Percentiles rank a stretch among this genome's conserved stretches.
Conservation (phyloP, 37 sponge, comb jelly and placozoan genomes). For the Chondrilla cf. caribensis region DNA sequence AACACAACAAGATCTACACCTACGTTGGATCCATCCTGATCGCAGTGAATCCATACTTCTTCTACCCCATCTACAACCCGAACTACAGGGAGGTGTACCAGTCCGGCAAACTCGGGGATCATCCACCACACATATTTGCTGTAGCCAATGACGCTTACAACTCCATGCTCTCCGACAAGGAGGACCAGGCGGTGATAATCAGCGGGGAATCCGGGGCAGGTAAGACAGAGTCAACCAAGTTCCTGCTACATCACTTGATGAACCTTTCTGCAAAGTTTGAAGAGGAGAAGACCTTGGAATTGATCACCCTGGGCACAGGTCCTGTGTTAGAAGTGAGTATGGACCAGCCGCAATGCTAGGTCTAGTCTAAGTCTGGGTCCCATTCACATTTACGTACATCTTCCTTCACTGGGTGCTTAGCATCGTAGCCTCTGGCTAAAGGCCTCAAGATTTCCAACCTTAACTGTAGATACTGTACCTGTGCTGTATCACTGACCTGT, state of each 20-base stretch:
- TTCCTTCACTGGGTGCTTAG: background rate
- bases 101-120: conserved; percentile 49
- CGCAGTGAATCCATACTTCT: conserved; percentile 88
- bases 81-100: conserved; percentile 78
- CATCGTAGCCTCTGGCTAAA: background rate
- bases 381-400: background rate
- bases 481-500: background rate
- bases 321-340: conserved; percentile 86
- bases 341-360: too few relatives aligned
- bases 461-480: too few relatives aligned
- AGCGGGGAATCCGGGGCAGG: conserved; percentile 96
- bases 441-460: background rate
- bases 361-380: conserved; percentile 16
- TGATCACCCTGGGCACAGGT: conserved; percentile 83
- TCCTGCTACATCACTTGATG: conserved; percentile 83
- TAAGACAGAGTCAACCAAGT: conserved; percentile 92
- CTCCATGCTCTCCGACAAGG: conserved; percentile 65
- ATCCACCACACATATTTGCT: conserved; percentile 92
- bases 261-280: conserved; percentile 78
- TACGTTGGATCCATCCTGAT: conserved; percentile 93
- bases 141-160: conserved; percentile 82
- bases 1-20: conserved; percentile 86
- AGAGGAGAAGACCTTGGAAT: conserved; percentile 59
- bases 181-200: conserved; percentile 84
- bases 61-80: conserved; percentile 86